Evolutionary conservation across 2,888 invertebrate genomes (phyloP), one percentile per base, ranked within the genome.

Genomic region (Gonocerus acuteangulatus): DNA sequence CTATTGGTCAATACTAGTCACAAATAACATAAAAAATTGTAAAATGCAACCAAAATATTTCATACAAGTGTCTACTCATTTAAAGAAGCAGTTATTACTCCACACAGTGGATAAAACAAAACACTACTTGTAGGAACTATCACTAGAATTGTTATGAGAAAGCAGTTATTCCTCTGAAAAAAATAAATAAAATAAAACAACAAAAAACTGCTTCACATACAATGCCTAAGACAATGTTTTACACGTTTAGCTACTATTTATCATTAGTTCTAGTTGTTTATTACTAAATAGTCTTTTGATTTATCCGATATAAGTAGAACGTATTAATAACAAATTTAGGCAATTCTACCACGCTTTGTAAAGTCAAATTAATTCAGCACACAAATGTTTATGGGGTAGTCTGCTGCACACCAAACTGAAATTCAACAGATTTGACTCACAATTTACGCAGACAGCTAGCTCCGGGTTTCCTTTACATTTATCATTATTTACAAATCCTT

Each of bases 311-410:
- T 36, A 21, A 19, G 39, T 42, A 42, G 21, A 54, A 42, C 23
- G 36, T 45, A 57, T 57, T 57, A 57, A 57, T 18, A 15, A 57
- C 23, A 22, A 32, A 23, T 57, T 47, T 32, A 57, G 47, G 34
- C 44, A 57, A 57, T 44, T 57, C 57, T 57, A 57, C 57, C 57
- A 57, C 57, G 39, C 57, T 36, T 23, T 18, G 13, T 47, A 57
- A 47, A 34, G 32, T 47, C 27, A 57, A 57, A 57, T 47, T 57
- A 57, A 47, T n/a, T 45, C 19, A 47, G 27, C 57, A 57, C 57
- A 57, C 57, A 57, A 2, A 44, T 18, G 34, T n/a, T 7, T 19
- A 22, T 9, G 47, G 44, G 44, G 27, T 45, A 57, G 32, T 47
- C 57, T 45, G 57, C 32, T 45, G 44, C 57, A 57, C 44, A 57